A percentile compares a stretch with the other conserved stretches of the same genome.
These are phyloP conservation scores for Eupithecia vulgata DNA, from an alignment of 2,888 invertebrate species.

Conservation along the genomic window DNA sequence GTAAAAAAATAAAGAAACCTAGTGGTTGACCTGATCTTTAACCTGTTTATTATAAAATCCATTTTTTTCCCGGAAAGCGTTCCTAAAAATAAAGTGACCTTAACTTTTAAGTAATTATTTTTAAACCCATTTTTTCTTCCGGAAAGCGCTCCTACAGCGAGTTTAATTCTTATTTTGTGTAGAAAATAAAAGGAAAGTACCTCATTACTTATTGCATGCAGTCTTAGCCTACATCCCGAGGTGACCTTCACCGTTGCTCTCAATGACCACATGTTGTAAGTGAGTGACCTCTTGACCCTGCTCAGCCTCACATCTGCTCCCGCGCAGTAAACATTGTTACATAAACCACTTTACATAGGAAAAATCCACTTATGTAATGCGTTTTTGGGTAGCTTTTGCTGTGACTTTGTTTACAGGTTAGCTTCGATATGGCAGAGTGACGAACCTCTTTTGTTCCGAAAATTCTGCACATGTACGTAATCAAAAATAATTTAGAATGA, in stretches of 20 bases:
- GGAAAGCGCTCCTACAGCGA: not conserved
- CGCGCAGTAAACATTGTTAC: constrained; percentile 30
- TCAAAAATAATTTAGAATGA: not conserved
- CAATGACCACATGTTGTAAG: constrained; percentile 8
- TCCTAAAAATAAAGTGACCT: too few relatives aligned
- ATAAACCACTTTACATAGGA: constrained; percentile 20
- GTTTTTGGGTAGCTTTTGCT: not conserved
- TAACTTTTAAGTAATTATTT: not conserved
- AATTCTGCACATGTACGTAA: not conserved
- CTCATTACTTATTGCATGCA: not conserved
- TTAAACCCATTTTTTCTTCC: not conserved
- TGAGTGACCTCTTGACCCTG: constrained; percentile 15
- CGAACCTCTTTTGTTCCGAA: not conserved
- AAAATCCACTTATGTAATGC: constrained; percentile 21
- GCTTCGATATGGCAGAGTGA: not conserved
- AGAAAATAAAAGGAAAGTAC: not conserved
- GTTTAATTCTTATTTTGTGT: not conserved
- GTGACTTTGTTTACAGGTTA: constrained; percentile 12
- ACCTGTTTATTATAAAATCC: too few relatives aligned
- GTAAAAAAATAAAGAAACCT: too few relatives aligned
- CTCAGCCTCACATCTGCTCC: constrained; percentile 7
- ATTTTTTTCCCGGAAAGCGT: too few relatives aligned
- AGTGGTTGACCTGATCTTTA: too few relatives aligned
- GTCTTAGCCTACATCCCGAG: not conserved
- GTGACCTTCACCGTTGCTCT: constrained; percentile 11